Evolutionary conservation across 2,797 vertebrate genomes (phyloP), one percentile per base, ranked within the genome.

Genomic region (Sebastes oblongus): DNA sequence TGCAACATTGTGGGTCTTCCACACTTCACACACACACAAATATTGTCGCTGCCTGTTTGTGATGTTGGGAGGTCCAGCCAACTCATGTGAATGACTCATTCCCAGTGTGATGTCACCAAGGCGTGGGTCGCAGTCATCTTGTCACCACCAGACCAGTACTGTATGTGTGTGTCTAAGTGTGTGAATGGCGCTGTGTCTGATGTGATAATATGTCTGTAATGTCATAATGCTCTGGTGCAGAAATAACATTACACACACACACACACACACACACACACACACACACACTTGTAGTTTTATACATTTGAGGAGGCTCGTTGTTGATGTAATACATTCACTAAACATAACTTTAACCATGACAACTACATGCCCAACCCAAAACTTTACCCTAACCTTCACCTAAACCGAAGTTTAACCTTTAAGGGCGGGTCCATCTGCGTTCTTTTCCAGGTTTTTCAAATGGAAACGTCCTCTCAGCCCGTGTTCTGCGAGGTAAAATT

Each of bases 41-140:
- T 13, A 11, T 36, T 52, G 42, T 64, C 58, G 29, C 25, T 39
- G 75, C n/a, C 32, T 27, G 58, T 60, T 25, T 20, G 36, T 50
- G 66, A 27, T 67, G 62, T 22, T 75, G 76, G 77, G 83, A 79
- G 75, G 79, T 78, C 82, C 67, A 18, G 65, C 61, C 77, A 50
- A 64, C n/a, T n/a, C n/a, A n/a, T n/a, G n/a, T n/a, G 62, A 50
- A 79, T 93, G 90, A 88, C 81, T 89, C 88, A 89, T 70, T 72
- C 80, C 39, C 50, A 64, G 27, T 64, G 73, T 82, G 75, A 91
- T 87, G 68, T 89, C 89, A 93, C 66, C 59, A 6, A 91, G 91
- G 87, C 81, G 82, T 86, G 30, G 79, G 34, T 76, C 50, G 2
- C 70, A 62, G 75, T 71, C 81, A 74, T 81, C 72, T 25, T 58